Percentiles rank a stretch among this genome's conserved stretches.
These are phyloP conservation scores for Cepaea nemoralis DNA, from an alignment of 1,140 invertebrate genomes.

Conservation along the genomic window DNA sequence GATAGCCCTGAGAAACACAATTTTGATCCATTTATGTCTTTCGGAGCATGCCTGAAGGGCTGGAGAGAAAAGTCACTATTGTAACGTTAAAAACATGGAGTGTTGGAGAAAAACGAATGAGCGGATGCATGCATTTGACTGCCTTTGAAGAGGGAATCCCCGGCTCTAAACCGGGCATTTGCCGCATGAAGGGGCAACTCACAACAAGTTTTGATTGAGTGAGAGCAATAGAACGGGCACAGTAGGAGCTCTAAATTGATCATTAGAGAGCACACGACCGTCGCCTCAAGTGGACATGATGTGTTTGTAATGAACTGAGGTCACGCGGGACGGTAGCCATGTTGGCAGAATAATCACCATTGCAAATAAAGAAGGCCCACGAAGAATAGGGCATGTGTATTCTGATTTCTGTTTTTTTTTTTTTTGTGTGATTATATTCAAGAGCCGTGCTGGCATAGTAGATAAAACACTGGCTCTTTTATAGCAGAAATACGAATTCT, in stretches of 20 bases:
- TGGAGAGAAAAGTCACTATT: background rate
- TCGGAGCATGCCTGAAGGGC: background rate
- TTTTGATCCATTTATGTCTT: background rate
- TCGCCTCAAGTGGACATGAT: background rate
- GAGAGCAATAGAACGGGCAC: background rate
- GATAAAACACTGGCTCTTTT: too few species aligned
- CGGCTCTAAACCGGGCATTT: background rate
- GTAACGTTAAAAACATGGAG: background rate
- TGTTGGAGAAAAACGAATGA: background rate
- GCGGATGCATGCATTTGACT: background rate
- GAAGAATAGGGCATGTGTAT: too few species aligned
- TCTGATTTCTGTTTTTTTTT: too few species aligned
- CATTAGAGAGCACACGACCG: background rate
- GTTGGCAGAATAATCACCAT: background rate
- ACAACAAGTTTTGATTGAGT: background rate
- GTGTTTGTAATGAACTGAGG: constrained; percentile 17
- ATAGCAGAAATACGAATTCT: too few species aligned
- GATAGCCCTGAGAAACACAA: background rate
- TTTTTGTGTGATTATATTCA: too few species aligned
- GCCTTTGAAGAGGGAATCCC: background rate
- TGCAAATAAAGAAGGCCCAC: background rate
- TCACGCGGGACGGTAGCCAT: background rate
- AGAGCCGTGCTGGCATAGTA: too few species aligned
- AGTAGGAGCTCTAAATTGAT: background rate
- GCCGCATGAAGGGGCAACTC: background rate